phyloP scores from a whole-genome alignment of 2,888 invertebrate genomes.

The Drosophila bunnanda region DNA sequence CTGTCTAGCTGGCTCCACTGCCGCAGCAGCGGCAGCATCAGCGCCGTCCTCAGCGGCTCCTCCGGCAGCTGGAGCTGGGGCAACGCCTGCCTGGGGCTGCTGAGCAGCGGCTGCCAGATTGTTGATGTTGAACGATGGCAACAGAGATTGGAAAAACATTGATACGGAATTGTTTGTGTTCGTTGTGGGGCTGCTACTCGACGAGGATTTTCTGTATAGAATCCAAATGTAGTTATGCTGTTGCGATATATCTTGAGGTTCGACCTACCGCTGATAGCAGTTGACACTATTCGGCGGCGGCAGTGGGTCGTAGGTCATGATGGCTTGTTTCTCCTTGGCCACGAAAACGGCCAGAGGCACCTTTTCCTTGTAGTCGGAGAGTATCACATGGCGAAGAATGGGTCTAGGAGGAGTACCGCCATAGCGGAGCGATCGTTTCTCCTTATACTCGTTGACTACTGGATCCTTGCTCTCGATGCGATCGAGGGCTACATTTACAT shows the following conservation, averaged over 20 bases:
- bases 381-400: conserved; percentile 83
- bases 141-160: conserved; percentile 90
- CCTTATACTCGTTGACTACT: conserved; percentile 87
- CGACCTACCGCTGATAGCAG: conserved; percentile 87
- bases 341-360: conserved; percentile 84
- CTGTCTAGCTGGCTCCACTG: conserved; percentile 9
- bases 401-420: conserved; percentile 82
- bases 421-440: conserved; percentile 84
- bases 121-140: conserved; percentile 88
- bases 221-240: not conserved
- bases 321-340: conserved; percentile 83
- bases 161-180: conserved; percentile 84
- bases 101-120: conserved; percentile 62
- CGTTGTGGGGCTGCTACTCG: conserved; percentile 82
- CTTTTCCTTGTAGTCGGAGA: conserved; percentile 85
- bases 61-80: conserved; percentile 15
- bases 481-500: conserved; percentile 88
- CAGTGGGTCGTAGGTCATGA: conserved; percentile 91
- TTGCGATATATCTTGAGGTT: not conserved
- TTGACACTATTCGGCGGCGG: conserved; percentile 91
- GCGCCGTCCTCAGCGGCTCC: conserved; percentile 38
- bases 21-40: conserved; percentile 40
- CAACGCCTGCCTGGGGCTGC: conserved; percentile 51
- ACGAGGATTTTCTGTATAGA: conserved; percentile 79
- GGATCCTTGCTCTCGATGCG: conserved; percentile 88